These are phyloP conservation scores for Piaya cayana DNA, from an alignment of 2,113 vertebrate species.

Conservation along the genomic window DNA sequence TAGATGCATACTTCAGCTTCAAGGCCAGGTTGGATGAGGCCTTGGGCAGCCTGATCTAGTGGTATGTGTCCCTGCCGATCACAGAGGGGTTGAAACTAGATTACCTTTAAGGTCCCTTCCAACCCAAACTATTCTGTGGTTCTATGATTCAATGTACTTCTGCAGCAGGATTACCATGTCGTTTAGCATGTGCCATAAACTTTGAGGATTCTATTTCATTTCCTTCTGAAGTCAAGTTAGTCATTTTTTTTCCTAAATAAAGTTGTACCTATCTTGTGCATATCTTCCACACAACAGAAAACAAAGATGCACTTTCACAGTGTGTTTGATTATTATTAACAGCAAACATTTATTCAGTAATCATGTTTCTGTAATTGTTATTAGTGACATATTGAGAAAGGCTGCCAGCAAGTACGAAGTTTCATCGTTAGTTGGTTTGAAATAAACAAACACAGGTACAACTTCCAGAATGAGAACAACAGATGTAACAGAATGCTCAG, in stretches of 20 bases:
- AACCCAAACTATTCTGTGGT: too few species aligned
- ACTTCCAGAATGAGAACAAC: neutral
- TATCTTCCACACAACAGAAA: neutral
- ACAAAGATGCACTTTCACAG: fast-evolving
- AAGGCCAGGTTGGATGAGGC: too few species aligned
- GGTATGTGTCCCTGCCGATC: too few species aligned
- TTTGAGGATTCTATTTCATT: neutral
- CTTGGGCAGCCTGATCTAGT: too few species aligned
- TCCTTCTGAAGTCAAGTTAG: neutral
- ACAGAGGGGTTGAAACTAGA: too few species aligned
- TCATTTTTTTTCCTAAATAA: neutral
- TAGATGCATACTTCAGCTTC: fast-evolving
- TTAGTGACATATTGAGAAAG: neutral
- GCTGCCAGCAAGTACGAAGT: neutral
- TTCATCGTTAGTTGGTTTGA: neutral
- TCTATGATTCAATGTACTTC: too few species aligned
- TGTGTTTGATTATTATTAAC: neutral
- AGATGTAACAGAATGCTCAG: neutral
- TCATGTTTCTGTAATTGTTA: neutral
- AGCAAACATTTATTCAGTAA: neutral
- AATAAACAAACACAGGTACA: neutral
- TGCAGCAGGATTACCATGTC: neutral
- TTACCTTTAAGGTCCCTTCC: too few species aligned
- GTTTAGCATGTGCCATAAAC: neutral
- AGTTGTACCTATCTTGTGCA: fast-evolving